Base-by-base conservation (phyloP, 2,888 invertebrate genomes). In the Ormyrus pomaceus region DNA sequence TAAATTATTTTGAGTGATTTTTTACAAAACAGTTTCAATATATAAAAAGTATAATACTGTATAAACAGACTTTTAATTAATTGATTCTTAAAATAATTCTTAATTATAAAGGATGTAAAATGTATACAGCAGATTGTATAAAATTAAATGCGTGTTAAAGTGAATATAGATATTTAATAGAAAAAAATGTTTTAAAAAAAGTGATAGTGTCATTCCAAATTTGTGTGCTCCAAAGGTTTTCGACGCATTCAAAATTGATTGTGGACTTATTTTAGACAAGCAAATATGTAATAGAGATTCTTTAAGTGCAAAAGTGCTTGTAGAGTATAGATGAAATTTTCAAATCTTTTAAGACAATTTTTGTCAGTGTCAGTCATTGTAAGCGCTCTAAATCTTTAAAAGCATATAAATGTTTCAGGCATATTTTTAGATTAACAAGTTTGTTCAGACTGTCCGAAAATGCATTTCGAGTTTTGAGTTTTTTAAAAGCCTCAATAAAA, bases 401-500 rank as follows among this genome's bases (percentile, higher is more conserved):
- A 74, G 69, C 64, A 72, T 59, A 65, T 59, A 65, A 82, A 72
- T 76, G 79, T 82, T 82, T 77, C 74, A 82, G 79, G 79, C 70
- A 59, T 73, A 61, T 74, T 62, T 70, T 13, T 79, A 77, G 65
- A 73, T 68, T 77, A 73, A 62, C 10, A 55, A 76, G 74, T 48
- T 68, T 71, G 72, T 80, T 58, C 53, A 59, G 69, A 77, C 56
- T 65, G 62, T 79, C 59, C 69, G 76, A 80, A 71, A 80, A 78
- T 77, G 80, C 75, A 77, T 82, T 80, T 82, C 77, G 59, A 82
- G 75, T 77, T 71, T 79, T n/a, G 78, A 82, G 76, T 81, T 82
- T 75, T 74, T 76, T 70, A 76, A 78, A 80, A 69, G 61, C 65
- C 75, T 71, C 70, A 76, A 71, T 79, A 78, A 79, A 80, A 78